Percentiles rank a stretch among this genome's conserved stretches.
Conservation (phyloP, 1,140 invertebrate species). For the Brachionus rubens region DNA sequence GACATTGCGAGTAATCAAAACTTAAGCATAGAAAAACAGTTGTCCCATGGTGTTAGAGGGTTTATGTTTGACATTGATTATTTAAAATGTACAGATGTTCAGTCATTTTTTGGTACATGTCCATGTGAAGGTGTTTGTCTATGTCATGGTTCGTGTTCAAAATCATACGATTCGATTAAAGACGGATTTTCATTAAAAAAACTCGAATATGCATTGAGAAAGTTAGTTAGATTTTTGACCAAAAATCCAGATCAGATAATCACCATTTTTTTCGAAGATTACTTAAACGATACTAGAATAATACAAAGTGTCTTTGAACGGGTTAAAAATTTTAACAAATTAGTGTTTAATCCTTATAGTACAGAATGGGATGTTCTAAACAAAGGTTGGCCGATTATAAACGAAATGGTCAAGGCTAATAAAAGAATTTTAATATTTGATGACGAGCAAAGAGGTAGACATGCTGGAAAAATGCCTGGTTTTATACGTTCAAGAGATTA, state of each 20-base stretch:
- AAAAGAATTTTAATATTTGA: slow-evolving; percentile 39
- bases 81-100: neutral
- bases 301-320: slow-evolving; percentile 11
- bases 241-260: slow-evolving; percentile 37
- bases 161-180: neutral
- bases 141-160: slow-evolving; percentile 35
- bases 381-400: slow-evolving; percentile 38
- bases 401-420: slow-evolving; percentile 4
- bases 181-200: slow-evolving; percentile 37
- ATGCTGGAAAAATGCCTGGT: slow-evolving; percentile 9
- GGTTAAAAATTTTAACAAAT: neutral
- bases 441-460: slow-evolving; percentile 1
- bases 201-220: slow-evolving; percentile 30
- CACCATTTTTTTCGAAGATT: slow-evolving; percentile 34
- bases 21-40: slow-evolving; percentile 15
- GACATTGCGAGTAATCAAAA: slow-evolving; percentile 28
- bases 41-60: slow-evolving; percentile 1
- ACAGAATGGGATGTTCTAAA: slow-evolving; percentile 37
- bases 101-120: slow-evolving; percentile 24
- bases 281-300: slow-evolving; percentile 8
- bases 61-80: slow-evolving; percentile 43
- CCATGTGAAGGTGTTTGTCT: slow-evolving; percentile 36
- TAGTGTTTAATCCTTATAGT: slow-evolving; percentile 37
- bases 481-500: slow-evolving; percentile 36
- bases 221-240: slow-evolving; percentile 6